Base-by-base conservation (phyloP, 2,113 vertebrate species). In the Archocentrus centrarchus region DNA sequence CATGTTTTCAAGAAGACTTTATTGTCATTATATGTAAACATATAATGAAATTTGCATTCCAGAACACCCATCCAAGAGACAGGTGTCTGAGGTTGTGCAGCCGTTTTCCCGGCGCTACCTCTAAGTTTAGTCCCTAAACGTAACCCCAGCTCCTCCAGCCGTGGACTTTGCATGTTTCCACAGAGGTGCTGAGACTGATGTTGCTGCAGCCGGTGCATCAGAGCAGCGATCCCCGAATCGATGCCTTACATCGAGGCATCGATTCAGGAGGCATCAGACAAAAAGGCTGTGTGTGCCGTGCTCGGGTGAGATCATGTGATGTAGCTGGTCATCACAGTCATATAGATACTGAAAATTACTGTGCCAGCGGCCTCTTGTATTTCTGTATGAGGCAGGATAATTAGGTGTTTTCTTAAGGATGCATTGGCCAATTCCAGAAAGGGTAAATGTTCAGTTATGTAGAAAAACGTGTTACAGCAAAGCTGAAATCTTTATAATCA, bases 401-500 rank as follows among this genome's bases (percentile, higher is more conserved):
- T 44, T 44, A 1, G 37, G 0, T 24, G 11, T 66, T 22, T 66
- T 0, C 5, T 39, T 39, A 10, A 39, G 8, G 37, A 39, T 9
- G 9, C 9, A 39, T 39, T 39, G 9, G 37, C 37, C 37, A 39
- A 10, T 8, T 39, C 6, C 37, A 39, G 37, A 39, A 39, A 39
- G 15, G n/a, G n/a, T 15, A 4, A 7, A 66, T 11, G 22, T 47
- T 68, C 41, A 7, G 41, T 50, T 1, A 4, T 0, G 15, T 68
- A 18, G 41, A 27, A 27, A 27, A 27, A 27, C 27, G 27, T 27
- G 27, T 27, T 3, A 27, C 27, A 27, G 27, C 27, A 27, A 27
- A 27, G 27, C 27, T 27, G 27, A 30, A 1, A 68, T 47, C 15
- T 35, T 35, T 35, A 35, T 7, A 35, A 41, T 41, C 39, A 39